Base-by-base conservation (phyloP, 1,140 invertebrate species). In the Teleopsis dalmanni region DNA sequence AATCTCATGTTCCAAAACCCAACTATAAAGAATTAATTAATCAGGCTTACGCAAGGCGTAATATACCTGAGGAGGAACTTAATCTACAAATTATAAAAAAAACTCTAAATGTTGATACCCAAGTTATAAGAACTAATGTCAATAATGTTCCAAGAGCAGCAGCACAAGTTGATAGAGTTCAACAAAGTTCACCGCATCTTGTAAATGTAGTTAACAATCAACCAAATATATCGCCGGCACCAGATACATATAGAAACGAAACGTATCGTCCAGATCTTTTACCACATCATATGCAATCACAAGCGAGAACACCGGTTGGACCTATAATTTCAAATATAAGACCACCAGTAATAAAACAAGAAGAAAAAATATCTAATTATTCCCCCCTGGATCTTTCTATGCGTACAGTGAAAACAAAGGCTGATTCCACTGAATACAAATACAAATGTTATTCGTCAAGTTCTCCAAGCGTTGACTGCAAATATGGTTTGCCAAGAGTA, bases 341-440 rank as follows among this genome's bases (percentile, higher is more conserved):
- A n/a, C n/a, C n/a, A n/a, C n/a, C n/a, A n/a, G n/a, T n/a, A n/a
- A n/a, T n/a, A n/a, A n/a, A n/a, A n/a, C n/a, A 43, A 19, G 16
- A 29, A 10, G 41, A 43, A 8, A 27, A 29, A 16, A 21, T 19
- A 4, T 43, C 21, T n/a, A 18, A 16, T 5, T 25, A 40, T 27
- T 88, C 85, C 1, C 87, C 87, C 0, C 63, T 91, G 36, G 88
- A 91, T 70, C 72, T 91, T 11, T 90, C 87, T 0, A 86, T 91
- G 27, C 90, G 89, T 62, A 90, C 87, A 0, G 82, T 91, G 0
- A 82, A 87, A 57, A 88, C 87, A 29, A 84, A 86, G 1, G 87
- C 87, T 0, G 87, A 91, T 67, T 89, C 87, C 1, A 89, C 88
- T 1, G 82, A 83, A 1, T 78, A 83, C 58, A 84, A 87, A 57